Base-by-base conservation (phyloP, 1,140 invertebrate species). In the Chironomus striatipennis region DNA sequence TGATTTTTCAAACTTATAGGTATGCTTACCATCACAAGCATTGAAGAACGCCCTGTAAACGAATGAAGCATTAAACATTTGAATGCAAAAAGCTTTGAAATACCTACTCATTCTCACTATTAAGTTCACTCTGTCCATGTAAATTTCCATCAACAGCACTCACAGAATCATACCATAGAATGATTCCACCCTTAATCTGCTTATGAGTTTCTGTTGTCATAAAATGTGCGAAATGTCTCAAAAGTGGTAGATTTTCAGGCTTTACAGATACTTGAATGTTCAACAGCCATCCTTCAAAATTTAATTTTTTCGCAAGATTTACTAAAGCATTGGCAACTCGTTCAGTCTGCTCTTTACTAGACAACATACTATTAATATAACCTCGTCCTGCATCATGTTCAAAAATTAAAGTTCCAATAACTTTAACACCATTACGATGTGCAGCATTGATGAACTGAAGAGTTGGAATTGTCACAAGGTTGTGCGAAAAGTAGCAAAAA, bases 81-180 rank as follows among this genome's bases (percentile, higher is more conserved):
- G 70, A 47, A 8, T 8, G 15, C 9, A 5, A 47, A 47, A 10
- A 7, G 43, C 9, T 47, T 47, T 12, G 15, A 47, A 17, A 21
- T 72, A 81, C 83, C 83, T 80, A 94, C 92, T 86, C 88, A 82
- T 99, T 98, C 72, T 86, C 82, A 0, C 87, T 80, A 81, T 96
- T 98, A 6, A 99, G 85, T 79, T 91, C 89, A 85, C 99, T 95
- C 81, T 99, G 97, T 96, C 96, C 98, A 5, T 83, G 81, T 0
- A 99, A 85, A 75, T 89, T 81, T 0, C 97, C 97, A 7, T 84
- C 82, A n/a, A 57, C n/a, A 2, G 85, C 83, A 4, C 88, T 94
- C 12, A 99, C 91, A 82, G 94, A 96, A 82, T 99, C 97, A 81
- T 99, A 99, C 96, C 96, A 98, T 78, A 96, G 88, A 17, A 98